Conservation (phyloP, 2,888 invertebrate species). For the Noctua janthe region DNA sequence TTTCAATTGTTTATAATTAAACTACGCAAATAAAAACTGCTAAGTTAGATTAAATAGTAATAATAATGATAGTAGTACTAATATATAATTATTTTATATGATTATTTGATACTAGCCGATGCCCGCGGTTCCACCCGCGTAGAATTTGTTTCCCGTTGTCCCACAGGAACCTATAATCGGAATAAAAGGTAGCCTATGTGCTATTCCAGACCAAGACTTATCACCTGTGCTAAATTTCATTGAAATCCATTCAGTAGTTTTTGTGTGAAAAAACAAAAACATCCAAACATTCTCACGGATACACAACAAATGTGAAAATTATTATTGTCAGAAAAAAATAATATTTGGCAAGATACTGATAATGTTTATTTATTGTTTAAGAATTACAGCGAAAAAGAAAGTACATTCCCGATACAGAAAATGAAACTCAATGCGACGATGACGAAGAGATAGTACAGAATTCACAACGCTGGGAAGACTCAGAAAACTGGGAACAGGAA, state of each 20-base stretch:
- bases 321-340: slow-evolving; percentile 21
- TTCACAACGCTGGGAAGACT: slow-evolving; percentile 45
- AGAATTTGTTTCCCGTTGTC: slow-evolving; percentile 31
- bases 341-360: slow-evolving; percentile 23
- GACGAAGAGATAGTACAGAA: slow-evolving; percentile 43
- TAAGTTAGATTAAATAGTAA: slow-evolving; percentile 40
- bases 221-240: slow-evolving; percentile 30
- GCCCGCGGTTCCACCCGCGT: slow-evolving; percentile 20
- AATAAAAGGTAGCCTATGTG: slow-evolving; percentile 30
- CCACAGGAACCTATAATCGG: slow-evolving; percentile 30
- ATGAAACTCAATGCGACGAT: slow-evolving; percentile 55
- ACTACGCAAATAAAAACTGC: slow-evolving; percentile 5
- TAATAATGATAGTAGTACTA: slow-evolving; percentile 30
- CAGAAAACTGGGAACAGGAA: slow-evolving; percentile 40
- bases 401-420: slow-evolving; percentile 54
- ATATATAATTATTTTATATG: slow-evolving; percentile 28
- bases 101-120: slow-evolving; percentile 27
- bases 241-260: slow-evolving; percentile 16
- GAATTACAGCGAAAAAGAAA: slow-evolving; percentile 51
- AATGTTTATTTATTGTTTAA: slow-evolving; percentile 46
- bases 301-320: slow-evolving; percentile 26
- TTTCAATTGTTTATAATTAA: too few relatives aligned
- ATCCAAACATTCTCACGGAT: slow-evolving; percentile 20
- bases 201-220: slow-evolving; percentile 28
- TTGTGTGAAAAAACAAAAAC: slow-evolving; percentile 29